Evolutionary conservation across 2,113 vertebrate genomes (phyloP).

Genomic region (Ptilonorhynchus violaceus): DNA sequence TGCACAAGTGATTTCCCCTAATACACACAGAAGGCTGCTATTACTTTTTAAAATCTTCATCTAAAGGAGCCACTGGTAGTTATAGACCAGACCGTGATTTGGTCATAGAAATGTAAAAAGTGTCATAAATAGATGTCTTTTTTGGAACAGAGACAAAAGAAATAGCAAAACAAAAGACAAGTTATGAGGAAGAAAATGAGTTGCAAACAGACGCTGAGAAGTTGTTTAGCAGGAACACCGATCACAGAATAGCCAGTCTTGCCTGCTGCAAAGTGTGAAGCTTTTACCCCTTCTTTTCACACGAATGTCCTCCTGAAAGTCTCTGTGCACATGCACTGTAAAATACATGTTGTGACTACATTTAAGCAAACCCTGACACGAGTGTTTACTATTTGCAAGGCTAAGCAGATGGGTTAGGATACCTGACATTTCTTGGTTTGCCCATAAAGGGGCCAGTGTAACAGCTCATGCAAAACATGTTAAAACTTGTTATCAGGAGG

Average conservation of each 20-base stretch:
- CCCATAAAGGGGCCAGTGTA: not conserved
- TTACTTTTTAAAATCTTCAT: not conserved
- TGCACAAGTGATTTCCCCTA: not conserved
- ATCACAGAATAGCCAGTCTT: not conserved
- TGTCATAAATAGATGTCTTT: not conserved
- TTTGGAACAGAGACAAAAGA: fast-evolving
- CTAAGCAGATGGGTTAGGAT: not conserved
- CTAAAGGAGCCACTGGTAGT: not conserved
- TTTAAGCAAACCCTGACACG: not conserved
- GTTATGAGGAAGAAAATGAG: not conserved
- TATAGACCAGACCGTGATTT: not conserved
- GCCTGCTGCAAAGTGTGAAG: not conserved
- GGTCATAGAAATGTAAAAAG: not conserved
- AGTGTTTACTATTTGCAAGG: not conserved
- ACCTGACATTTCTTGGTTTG: not conserved
- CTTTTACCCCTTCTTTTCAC: not conserved
- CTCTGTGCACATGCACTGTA: not conserved
- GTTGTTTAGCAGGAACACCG: not conserved
- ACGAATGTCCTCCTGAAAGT: not conserved
- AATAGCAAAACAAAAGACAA: not conserved
- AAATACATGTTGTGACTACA: not conserved
- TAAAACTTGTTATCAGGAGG: not conserved
- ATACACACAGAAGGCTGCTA: fast-evolving
- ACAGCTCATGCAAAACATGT: not conserved
- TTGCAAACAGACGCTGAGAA: not conserved